Percentiles rank a stretch among this genome's conserved stretches.
These are phyloP conservation scores for Romanogobio albipinnatus DNA, from an alignment of 2,113 vertebrate genomes.

Conservation along the genomic window DNA sequence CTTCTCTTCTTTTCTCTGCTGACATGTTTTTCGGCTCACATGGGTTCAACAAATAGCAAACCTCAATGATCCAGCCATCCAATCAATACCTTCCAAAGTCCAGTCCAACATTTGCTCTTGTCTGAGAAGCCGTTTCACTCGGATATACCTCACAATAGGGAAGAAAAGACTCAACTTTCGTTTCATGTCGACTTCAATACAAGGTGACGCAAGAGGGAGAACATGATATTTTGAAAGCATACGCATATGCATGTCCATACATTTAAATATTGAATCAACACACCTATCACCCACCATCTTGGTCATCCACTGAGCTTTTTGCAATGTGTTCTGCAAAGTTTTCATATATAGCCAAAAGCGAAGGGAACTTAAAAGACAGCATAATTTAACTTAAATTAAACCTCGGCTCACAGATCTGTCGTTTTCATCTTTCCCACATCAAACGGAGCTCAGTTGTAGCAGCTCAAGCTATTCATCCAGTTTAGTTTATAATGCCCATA, in stretches of 20 bases:
- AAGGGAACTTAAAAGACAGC: neutral
- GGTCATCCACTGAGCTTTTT: neutral
- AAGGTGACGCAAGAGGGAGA: neutral
- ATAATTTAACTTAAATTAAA: neutral
- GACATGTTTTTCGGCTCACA: no score
- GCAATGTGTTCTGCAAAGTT: neutral
- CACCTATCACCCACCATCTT: neutral
- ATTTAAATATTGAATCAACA: neutral
- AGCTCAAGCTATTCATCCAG: constrained; percentile 42
- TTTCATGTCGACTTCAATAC: no score
- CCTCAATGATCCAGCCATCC: no score
- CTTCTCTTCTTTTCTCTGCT: no score
- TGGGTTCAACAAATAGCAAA: no score
- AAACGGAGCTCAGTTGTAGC: constrained; percentile 64
- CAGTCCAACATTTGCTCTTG: no score
- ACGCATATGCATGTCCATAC: neutral
- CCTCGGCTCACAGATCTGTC: neutral
- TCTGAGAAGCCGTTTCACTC: no score
- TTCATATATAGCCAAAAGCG: neutral
- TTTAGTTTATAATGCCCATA: constrained; percentile 67
- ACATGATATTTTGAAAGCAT: neutral
- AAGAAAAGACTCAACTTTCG: no score
- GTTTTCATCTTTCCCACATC: neutral
- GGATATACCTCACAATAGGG: no score
- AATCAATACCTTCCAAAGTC: no score